Base-by-base conservation (phyloP, 2,797 vertebrate genomes). In the Natrix natrix region DNA sequence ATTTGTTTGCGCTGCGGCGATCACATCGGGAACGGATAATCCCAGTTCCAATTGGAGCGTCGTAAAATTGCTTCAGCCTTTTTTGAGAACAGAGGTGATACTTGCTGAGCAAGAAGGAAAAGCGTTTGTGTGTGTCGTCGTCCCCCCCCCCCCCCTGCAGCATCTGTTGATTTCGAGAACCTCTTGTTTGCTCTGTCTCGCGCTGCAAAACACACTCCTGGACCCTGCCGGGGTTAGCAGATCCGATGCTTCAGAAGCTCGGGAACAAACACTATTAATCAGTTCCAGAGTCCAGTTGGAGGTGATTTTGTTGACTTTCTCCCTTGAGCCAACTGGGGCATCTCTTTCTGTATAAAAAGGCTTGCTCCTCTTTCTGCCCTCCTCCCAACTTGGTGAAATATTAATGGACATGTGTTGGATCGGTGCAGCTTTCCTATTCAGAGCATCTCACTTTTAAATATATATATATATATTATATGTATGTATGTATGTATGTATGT, bases 111-210 rank as follows among this genome's bases (percentile, higher is more conserved):
- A 24, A 26, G 28, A 17, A 43, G 4, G 16, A 52, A 52, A 52
- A 52, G 48, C 43, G 43, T 43, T 2, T 37, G 32, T 37, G 32
- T 37, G 48, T 48, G 48, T 48, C 5, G 3, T 48, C n/a, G n/a
- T 48, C 48, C 48, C 48, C 5, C 5, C 48, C 3, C 48, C 48
- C 6, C 6, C 6, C 5, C 43, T 78, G 74, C 74, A 61, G 32
- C 57, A 91, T 20, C 56, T 91, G 90, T 54, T 86, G 16, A 37
- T 55, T 48, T 92, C 54, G 10, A 48, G 12, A 2, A 8, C 90
- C n/a, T 13, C 20, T 48, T 59, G 57, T 2, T 86, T 94, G 88
- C 17, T 95, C 93, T 96, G 26, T 93, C 93, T 95, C 94, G 93
- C 61, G 91, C 94, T 89, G 91, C 88, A 56, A 59, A 60, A 59